Conservation (phyloP, 2,888 invertebrate species). For the Caenorhabditis sp. region DNA sequence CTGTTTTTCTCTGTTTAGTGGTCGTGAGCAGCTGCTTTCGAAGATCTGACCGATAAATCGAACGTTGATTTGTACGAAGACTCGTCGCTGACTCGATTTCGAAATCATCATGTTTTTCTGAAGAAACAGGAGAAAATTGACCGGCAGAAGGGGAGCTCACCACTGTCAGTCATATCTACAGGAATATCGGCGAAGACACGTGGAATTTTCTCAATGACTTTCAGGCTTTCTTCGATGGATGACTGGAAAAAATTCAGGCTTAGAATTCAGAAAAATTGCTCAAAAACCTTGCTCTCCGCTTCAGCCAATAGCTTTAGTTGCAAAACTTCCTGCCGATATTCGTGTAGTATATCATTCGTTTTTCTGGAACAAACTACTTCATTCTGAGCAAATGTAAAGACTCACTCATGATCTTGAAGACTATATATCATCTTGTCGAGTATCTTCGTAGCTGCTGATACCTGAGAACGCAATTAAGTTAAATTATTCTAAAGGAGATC, state of each 20-base stretch:
- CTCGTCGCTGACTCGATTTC: conserved; percentile 66
- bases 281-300: conserved; percentile 73
- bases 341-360: conserved; percentile 70
- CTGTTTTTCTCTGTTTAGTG: conserved; percentile 13
- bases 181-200: conserved; percentile 51
- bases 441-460: conserved; percentile 60
- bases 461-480: conserved; percentile 24
- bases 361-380: conserved; percentile 33
- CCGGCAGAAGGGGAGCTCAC: conserved; percentile 17
- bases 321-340: conserved; percentile 74
- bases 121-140: background rate
- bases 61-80: conserved; percentile 65
- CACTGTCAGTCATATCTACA: conserved; percentile 15
- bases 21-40: conserved; percentile 74
- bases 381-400: background rate
- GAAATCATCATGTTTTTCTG: conserved; percentile 7
- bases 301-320: conserved; percentile 73
- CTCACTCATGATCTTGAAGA: conserved; percentile 67
- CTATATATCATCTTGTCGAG: conserved; percentile 58
- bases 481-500: too few relatives aligned
- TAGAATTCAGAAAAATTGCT: background rate
- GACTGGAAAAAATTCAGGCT: conserved; percentile 11
- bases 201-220: conserved; percentile 64
- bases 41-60: conserved; percentile 76
- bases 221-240: conserved; percentile 51